phyloP scores from a whole-genome alignment of 2,113 vertebrate species.

The Pseudonaja textilis region DNA sequence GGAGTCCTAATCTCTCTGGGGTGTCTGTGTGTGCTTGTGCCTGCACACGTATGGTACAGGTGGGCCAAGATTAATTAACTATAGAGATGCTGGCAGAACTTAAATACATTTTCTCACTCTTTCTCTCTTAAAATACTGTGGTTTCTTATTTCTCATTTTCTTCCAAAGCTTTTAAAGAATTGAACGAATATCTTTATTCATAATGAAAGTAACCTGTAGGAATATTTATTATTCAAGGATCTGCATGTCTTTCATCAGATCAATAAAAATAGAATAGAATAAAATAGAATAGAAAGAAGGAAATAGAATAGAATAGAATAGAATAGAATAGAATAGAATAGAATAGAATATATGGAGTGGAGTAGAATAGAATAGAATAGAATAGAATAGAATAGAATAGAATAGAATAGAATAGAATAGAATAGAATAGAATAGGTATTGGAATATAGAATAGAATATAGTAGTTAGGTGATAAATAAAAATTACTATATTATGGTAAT shows the following conservation, averaged over 20 bases:
- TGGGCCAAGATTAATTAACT: neutral
- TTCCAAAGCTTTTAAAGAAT: neutral
- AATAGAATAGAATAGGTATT: no score
- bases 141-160: neutral
- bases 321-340: no score
- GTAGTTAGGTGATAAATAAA: no score
- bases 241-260: neutral
- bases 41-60: neutral
- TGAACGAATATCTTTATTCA: neutral
- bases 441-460: no score
- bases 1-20: neutral
- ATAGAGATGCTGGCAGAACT: neutral
- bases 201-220: neutral
- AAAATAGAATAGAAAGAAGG: no score
- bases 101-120: neutral
- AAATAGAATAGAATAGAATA: no score
- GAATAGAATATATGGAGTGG: no score
- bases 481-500: no score
- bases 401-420: no score
- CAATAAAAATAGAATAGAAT: neutral
- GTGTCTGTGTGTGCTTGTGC: neutral
- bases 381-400: no score
- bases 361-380: no score
- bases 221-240: neutral
- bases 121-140: neutral